phyloP scores from a whole-genome alignment of 2,888 invertebrate genomes.

The Prosopocoilus inquinatus region DNA sequence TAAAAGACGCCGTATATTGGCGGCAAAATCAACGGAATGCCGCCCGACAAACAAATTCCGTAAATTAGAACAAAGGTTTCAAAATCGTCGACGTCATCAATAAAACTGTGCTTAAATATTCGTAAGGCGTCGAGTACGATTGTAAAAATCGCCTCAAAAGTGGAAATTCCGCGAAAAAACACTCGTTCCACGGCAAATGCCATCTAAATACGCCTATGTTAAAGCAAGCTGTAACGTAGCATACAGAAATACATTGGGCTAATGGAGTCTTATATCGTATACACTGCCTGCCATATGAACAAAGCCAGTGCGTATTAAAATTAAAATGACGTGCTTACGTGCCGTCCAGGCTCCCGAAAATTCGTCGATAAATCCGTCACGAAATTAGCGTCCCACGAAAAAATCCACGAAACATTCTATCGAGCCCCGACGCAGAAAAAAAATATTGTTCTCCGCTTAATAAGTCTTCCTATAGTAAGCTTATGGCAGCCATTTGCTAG shows the following conservation, averaged over 20 bases:
- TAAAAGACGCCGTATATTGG: conserved; percentile 31
- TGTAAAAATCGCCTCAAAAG: conserved; percentile 5
- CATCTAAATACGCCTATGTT: conserved; percentile 34
- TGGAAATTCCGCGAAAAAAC: conserved; percentile 32
- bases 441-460: conserved; percentile 30
- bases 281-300: conserved; percentile 50
- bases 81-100: conserved; percentile 49
- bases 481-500: conserved; percentile 57
- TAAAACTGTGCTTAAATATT: conserved; percentile 40
- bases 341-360: conserved; percentile 24
- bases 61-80: conserved; percentile 42
- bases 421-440: conserved; percentile 27
- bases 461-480: conserved; percentile 50
- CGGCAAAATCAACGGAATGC: conserved; percentile 42
- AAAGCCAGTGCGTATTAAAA: conserved; percentile 41
- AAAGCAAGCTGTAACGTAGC: conserved; percentile 31
- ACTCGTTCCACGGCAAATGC: conserved; percentile 30
- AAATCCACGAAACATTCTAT: conserved; percentile 28
- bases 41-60: conserved; percentile 31
- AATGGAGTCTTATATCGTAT: conserved; percentile 52
- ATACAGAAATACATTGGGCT: conserved; percentile 45
- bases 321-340: conserved; percentile 25
- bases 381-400: conserved; percentile 37
- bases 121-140: conserved; percentile 12
- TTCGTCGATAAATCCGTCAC: conserved; percentile 39